These are phyloP conservation scores for Epizoanthus scotinus DNA, from an alignment of 92 coral and sea anemone genomes.

Conservation along the genomic window DNA sequence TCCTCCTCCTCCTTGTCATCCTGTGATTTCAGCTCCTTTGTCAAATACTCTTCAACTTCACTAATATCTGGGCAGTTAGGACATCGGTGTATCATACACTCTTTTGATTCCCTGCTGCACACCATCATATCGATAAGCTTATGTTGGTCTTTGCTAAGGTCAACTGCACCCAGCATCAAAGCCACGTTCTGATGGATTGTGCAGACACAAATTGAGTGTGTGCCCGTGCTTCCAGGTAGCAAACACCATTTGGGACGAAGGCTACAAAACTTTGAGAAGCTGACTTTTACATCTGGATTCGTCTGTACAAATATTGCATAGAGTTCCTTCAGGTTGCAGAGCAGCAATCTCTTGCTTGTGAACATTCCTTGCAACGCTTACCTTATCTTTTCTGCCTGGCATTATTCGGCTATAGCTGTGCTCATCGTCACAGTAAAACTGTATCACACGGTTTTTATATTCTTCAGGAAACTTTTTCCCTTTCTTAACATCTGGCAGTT, in stretches of 20 bases:
- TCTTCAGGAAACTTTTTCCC: background rate
- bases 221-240: constrained; percentile 5
- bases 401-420: constrained; percentile 21
- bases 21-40: too few species aligned
- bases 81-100: constrained; percentile 21
- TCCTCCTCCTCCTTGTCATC: too few species aligned
- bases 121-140: constrained; percentile 13
- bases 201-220: constrained; percentile 20
- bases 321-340: constrained; percentile 17
- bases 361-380: constrained; percentile 17
- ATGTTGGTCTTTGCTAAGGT: constrained; percentile 7
- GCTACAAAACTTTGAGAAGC: constrained; percentile 32
- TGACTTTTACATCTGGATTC: background rate
- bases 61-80: background rate
- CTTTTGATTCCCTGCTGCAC: constrained; percentile 24
- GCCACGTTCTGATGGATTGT: constrained; percentile 22
- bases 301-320: constrained; percentile 1
- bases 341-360: constrained; percentile 10
- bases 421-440: constrained; percentile 17
- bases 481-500: background rate
- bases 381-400: constrained; percentile 1
- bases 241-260: constrained; percentile 30
- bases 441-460: constrained; percentile 22
- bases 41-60: too few species aligned
- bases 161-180: constrained; percentile 5